Evolutionary conservation across 2,797 vertebrate species (phyloP).

Genomic region (Clarias laeviceps): DNA sequence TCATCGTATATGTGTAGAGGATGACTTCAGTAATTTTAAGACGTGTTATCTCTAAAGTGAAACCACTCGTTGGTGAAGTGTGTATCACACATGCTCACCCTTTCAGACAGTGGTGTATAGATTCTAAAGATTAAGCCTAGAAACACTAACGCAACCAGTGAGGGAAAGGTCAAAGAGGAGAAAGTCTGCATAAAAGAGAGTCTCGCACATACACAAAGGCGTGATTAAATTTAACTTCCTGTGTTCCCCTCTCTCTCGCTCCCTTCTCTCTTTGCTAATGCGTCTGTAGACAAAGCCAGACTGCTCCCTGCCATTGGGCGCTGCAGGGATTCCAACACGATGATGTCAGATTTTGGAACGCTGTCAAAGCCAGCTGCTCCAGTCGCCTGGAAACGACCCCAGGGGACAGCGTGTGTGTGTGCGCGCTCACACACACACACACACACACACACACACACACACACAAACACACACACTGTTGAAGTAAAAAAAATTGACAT

Average conservation of each 20-base stretch:
- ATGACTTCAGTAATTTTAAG: neutral
- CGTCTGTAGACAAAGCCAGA: slow-evolving; percentile 54
- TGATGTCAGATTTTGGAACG: slow-evolving; percentile 72
- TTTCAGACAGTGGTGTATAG: neutral
- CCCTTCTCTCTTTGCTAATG: slow-evolving; percentile 39
- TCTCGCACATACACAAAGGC: neutral
- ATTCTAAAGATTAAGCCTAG: neutral
- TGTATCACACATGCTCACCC: neutral
- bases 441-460: slow-evolving; percentile 11
- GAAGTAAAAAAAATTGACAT: slow-evolving; percentile 10
- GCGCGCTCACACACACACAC: slow-evolving; percentile 37
- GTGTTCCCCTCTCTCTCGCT: slow-evolving; percentile 16
- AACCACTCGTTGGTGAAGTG: neutral
- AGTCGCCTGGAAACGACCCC: slow-evolving; percentile 65
- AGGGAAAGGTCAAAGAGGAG: slow-evolving; percentile 10
- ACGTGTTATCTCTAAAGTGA: neutral
- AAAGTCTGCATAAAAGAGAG: slow-evolving; percentile 7
- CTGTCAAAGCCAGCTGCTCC: slow-evolving; percentile 65
- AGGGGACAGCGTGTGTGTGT: slow-evolving; percentile 13
- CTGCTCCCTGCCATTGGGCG: slow-evolving; percentile 50
- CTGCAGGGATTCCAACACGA: slow-evolving; percentile 56
- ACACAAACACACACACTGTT: neutral
- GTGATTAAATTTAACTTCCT: slow-evolving; percentile 29
- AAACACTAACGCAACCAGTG: neutral
- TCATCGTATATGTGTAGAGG: neutral